Percentiles rank a stretch among this genome's conserved stretches.
phyloP scores from a whole-genome alignment of 2,797 vertebrate genomes.

The Psittacula derbiana region DNA sequence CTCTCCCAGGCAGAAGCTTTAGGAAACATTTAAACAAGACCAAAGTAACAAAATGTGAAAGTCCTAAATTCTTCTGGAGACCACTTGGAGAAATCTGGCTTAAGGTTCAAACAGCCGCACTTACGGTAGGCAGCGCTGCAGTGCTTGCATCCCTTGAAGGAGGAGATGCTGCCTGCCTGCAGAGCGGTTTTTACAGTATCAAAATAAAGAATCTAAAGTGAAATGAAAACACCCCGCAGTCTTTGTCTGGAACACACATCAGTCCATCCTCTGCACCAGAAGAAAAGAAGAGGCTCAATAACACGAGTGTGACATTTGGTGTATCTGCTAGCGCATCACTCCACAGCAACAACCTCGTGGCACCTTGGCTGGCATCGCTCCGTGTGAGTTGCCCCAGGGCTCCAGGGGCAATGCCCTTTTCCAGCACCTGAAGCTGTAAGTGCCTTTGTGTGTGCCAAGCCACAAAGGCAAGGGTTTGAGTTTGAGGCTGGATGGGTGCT shows the following conservation, averaged over 20 bases:
- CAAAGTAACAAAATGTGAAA: slow-evolving; percentile 15
- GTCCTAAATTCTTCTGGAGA: slow-evolving; percentile 14
- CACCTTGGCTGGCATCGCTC: accelerated
- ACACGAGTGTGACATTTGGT: neutral
- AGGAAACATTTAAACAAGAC: slow-evolving; percentile 47
- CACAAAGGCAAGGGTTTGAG: neutral
- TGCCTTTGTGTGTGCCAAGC: neutral
- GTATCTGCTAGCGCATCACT: accelerated
- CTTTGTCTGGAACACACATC: neutral
- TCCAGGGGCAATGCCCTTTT: accelerated
- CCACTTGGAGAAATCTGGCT: slow-evolving; percentile 13
- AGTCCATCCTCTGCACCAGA: neutral
- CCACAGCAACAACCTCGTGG: neutral
- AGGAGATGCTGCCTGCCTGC: neutral
- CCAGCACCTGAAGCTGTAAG: neutral
- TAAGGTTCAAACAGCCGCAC: neutral
- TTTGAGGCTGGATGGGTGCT: neutral
- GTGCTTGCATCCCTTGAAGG: neutral
- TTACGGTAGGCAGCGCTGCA: neutral
- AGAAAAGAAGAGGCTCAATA: neutral
- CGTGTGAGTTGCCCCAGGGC: accelerated
- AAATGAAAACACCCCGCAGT: neutral
- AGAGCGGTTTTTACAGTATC: neutral
- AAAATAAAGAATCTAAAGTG: neutral
- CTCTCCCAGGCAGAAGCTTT: slow-evolving; percentile 54